Conservation (phyloP, 2,888 invertebrate species). For the Chrysotoxum bicinctum region DNA sequence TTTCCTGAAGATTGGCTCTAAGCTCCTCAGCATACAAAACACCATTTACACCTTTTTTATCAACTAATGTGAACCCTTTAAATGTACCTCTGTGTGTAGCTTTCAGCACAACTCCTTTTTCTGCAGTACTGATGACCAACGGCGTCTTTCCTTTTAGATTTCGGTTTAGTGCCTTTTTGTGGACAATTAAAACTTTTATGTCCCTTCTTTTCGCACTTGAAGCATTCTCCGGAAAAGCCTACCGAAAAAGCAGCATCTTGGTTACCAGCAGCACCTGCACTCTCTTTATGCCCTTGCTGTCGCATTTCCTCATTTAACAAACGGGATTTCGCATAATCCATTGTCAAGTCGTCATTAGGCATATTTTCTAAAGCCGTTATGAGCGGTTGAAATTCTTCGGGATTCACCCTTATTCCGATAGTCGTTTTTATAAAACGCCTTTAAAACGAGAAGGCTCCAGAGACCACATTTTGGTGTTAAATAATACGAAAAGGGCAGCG, state of each 20-base stretch:
- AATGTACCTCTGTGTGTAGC: not conserved
- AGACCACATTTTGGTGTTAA: too few species aligned
- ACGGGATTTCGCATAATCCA: conserved; percentile 45
- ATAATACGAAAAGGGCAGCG: too few species aligned
- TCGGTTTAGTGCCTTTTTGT: not conserved
- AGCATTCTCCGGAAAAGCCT: conserved; percentile 24
- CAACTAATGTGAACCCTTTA: too few species aligned
- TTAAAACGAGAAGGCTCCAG: too few species aligned
- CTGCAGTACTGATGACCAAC: not conserved
- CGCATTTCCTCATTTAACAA: conserved; percentile 48
- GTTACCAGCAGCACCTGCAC: not conserved
- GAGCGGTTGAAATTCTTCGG: conserved; percentile 46
- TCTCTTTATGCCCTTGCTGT: conserved; percentile 17
- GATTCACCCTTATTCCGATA: too few species aligned
- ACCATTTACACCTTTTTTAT: not conserved
- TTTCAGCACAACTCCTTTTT: not conserved
- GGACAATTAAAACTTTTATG: conserved; percentile 46
- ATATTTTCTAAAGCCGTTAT: conserved; percentile 57
- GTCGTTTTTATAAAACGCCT: too few species aligned
- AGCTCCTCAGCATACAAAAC: conserved; percentile 5
- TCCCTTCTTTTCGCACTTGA: conserved; percentile 35
- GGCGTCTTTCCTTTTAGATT: not conserved
- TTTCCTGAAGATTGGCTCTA: conserved; percentile 14
- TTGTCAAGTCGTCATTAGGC: conserved; percentile 38
- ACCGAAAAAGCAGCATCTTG: conserved; percentile 31